These are phyloP conservation scores for Perizoma affinitatum DNA, from an alignment of 2,888 invertebrate species.

Conservation along the genomic window DNA sequence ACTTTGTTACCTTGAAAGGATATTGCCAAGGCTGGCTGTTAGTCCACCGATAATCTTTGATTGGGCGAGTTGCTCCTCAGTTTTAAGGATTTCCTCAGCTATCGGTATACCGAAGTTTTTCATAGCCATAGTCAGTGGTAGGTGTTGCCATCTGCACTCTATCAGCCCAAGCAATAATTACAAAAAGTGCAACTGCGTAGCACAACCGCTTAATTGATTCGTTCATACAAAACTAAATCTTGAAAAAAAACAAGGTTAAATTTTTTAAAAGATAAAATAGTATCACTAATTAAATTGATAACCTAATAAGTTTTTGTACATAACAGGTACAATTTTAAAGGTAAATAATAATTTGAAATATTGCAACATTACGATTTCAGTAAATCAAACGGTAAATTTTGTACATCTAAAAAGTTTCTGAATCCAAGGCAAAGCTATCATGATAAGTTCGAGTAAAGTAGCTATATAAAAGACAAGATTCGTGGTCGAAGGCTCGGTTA, in stretches of 20 bases:
- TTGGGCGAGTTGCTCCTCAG: constrained; percentile 43
- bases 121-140: constrained; percentile 53
- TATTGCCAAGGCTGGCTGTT: constrained; percentile 46
- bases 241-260: too few species aligned
- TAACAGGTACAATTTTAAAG: too few species aligned
- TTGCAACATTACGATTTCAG: too few species aligned
- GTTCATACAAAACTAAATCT: constrained; percentile 14
- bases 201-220: constrained; percentile 38
- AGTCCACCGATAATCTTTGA: constrained; percentile 54
- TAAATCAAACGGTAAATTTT: too few species aligned
- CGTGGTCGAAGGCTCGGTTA: constrained; percentile 49
- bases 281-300: too few species aligned
- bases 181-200: constrained; percentile 38
- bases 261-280: too few species aligned
- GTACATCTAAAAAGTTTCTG: too few species aligned
- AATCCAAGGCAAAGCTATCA: too few species aligned
- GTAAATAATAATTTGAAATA: too few species aligned
- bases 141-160: constrained; percentile 20
- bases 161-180: constrained; percentile 42
- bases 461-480: constrained; percentile 26
- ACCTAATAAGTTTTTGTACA: too few species aligned
- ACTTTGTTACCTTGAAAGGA: too few species aligned
- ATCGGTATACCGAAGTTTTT: constrained; percentile 53
- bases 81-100: constrained; percentile 50
- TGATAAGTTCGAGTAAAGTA: constrained; percentile 18